Evolutionary conservation across 37 sponge, comb jelly and placozoan species (phyloP), one percentile per base, ranked within the genome.

Genomic region (Corticium candelabrum): DNA sequence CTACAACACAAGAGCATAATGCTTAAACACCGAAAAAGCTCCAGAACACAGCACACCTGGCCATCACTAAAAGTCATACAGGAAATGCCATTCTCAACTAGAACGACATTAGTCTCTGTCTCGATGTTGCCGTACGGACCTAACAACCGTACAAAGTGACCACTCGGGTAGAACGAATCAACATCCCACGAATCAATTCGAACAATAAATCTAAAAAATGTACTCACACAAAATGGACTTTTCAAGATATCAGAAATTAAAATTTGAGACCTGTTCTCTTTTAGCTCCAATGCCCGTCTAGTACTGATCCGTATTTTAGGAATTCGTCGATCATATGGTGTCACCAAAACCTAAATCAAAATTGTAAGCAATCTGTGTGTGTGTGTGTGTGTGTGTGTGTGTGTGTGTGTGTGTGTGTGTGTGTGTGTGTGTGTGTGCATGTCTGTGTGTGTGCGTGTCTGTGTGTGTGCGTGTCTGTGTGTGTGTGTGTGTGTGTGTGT

Each of bases 101-200:
- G 78, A 2, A 87, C 82, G 34, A 80, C 80, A 5, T 72, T 68
- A 0, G 88, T 90, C 77, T 90, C 91, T 62, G 89, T 87, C 78
- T 90, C 91, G 1, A 84, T 11, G 37, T 82, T 62, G 35, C 91
- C 91, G 21, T 84, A 87, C 7, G 91, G 91, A 29, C 91, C 91
- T 77, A 90, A 77, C 39, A 50, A 84, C 35, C 83, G 50, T 3
- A 90, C 88, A 84, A 90, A 90, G 74, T 90, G 91, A 15, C 91
- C 91, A 73, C 79, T 71, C n/a, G 91, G 91, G 41, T 90, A 90
- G 34, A 78, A 82, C 0, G 88, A 90, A 41, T 73, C 82, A 3
- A 35, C 38, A 7, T 78, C 79, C 91, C 91, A 90, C 27, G 77
- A 69, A 67, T 90, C 91, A 73, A 90, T 84, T 2, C 83, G 68